Evolutionary conservation across 1,140 invertebrate genomes (phyloP), one percentile per base, ranked within the genome.

Genomic region (Atta colombica): DNA sequence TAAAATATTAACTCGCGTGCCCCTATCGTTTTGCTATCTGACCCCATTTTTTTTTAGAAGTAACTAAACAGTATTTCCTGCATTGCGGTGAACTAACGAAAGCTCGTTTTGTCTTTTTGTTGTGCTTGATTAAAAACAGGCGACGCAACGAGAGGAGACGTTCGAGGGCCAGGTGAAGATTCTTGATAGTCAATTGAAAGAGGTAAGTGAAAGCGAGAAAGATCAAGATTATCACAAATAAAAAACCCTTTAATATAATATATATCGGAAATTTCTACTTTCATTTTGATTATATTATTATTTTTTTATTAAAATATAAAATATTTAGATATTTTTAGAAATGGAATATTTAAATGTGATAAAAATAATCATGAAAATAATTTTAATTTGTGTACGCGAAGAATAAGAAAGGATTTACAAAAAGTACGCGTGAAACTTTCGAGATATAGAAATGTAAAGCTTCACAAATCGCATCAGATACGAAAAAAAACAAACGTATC

Each of bases 141-240:
- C 98, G 93, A 99, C 98, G 94, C 98, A 99, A 96, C 98, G 99
- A 96, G 99, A 99, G 96, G 99, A 99, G 96, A 98, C 98, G 90
- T 99, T 98, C 96, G 98, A 99, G 95, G 97, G 97, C 94, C 98
- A 99, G 96, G 98, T 99, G 92, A 98, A 99, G 96, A 97, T 98
- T 94, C 96, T 99, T 95, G 97, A 98, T 95, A 97, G 97, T 95
- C 97, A 98, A 96, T 97, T 99, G 91, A 98, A 98, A 97, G 98
- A 99, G 98, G 98, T 99, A 98, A 96, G 89, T 85, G 88, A 82
- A 14, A 69, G 31, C 4, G 25, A n/a, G 60, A 16, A 21, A 16
- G n/a, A 25, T 21, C 21, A 16, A 51, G 1, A 18, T 39, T 77
- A 45, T 16, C 0, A 28, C 3, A 21, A 3, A 39, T 12, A 12